phyloP scores from a whole-genome alignment of 2,113 vertebrate species.

The Oophaga pumilio region DNA sequence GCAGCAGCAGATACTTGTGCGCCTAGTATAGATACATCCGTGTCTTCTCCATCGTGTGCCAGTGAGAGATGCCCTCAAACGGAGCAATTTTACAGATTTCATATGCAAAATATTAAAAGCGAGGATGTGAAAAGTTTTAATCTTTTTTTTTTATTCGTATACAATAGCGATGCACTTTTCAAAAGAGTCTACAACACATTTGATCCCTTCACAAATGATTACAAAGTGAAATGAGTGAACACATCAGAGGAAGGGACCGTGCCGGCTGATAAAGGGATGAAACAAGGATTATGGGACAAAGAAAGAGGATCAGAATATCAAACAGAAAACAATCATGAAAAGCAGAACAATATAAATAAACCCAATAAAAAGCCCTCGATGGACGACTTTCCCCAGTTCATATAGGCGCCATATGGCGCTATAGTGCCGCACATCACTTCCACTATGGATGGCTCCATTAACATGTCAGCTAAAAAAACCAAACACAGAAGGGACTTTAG shows the following conservation, averaged over 20 bases:
- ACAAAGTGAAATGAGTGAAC: slow-evolving; percentile 14
- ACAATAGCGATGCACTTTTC: slow-evolving; percentile 31
- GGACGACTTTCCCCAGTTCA: neutral
- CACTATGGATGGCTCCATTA: neutral
- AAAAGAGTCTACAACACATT: slow-evolving; percentile 33
- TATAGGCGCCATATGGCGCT: neutral
- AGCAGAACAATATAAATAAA: slow-evolving; percentile 3
- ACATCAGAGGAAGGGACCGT: slow-evolving; percentile 34
- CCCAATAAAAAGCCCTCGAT: neutral
- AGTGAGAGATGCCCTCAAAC: neutral
- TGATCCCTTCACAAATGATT: slow-evolving; percentile 42
- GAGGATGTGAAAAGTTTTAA: neutral
- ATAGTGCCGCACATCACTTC: neutral
- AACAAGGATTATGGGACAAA: neutral
- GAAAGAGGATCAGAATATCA: slow-evolving; percentile 8
- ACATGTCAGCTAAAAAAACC: neutral
- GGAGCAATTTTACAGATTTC: neutral
- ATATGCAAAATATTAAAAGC: neutral
- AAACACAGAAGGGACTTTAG: neutral
- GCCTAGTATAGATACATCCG: neutral
- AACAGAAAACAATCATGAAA: slow-evolving; percentile 30
- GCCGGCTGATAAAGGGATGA: neutral
- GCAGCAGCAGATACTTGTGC: neutral
- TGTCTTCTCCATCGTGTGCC: neutral
- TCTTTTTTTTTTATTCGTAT: neutral